phyloP scores from a whole-genome alignment of 2,113 vertebrate species.

The Anguilla japonica region DNA sequence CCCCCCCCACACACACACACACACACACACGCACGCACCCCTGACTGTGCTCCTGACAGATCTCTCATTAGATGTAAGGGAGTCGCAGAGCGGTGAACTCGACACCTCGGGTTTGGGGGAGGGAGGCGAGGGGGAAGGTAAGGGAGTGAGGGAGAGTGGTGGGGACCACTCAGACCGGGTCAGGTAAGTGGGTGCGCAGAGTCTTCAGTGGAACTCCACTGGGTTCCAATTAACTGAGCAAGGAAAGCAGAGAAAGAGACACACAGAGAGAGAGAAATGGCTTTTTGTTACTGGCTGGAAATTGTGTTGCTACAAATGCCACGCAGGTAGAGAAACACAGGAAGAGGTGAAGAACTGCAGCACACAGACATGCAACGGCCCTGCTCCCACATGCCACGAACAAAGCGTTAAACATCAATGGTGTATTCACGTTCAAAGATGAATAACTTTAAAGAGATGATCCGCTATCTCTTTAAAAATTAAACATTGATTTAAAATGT shows the following conservation, averaged over 20 bases:
- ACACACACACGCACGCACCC: too few relatives aligned
- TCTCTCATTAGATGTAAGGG: background rate
- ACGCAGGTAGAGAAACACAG: slow-evolving; percentile 30
- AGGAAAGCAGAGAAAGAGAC: background rate
- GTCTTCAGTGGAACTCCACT: background rate
- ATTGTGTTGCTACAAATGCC: background rate
- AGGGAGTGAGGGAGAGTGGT: background rate
- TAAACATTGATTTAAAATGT: slow-evolving; percentile 25
- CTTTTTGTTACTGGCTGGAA: background rate
- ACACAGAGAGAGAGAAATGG: background rate
- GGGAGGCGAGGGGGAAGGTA: background rate
- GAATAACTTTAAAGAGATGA: slow-evolving; percentile 43
- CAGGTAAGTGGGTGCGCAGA: background rate
- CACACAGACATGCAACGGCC: background rate
- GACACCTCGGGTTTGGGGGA: background rate
- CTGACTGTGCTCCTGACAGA: background rate
- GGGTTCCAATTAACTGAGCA: background rate
- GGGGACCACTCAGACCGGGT: background rate
- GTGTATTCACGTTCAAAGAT: slow-evolving; percentile 46
- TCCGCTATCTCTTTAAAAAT: slow-evolving; percentile 36
- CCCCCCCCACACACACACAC: too few relatives aligned
- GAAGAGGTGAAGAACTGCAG: background rate
- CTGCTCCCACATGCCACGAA: background rate
- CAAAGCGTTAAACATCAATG: slow-evolving; percentile 37
- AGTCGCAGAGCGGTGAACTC: background rate